Evolutionary conservation across 2,113 vertebrate species (phyloP).

Genomic region (Collichthys lucidus): DNA sequence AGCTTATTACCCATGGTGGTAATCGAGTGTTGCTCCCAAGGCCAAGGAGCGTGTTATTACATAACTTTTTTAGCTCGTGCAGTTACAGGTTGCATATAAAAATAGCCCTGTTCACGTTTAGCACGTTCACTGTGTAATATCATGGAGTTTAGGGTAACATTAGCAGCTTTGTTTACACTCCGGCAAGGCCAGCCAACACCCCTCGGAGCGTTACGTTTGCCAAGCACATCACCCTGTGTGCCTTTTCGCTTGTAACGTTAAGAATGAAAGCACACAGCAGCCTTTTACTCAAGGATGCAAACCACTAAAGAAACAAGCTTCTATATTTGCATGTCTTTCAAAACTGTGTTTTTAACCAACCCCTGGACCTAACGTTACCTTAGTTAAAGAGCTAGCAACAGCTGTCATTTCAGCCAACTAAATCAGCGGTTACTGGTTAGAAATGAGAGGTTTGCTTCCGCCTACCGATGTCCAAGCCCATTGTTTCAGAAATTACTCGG

Average conservation of each 20-base stretch:
- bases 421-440: neutral
- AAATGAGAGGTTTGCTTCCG: neutral
- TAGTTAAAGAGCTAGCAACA: slow-evolving; percentile 13
- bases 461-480: neutral
- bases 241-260: neutral
- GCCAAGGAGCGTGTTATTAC: neutral
- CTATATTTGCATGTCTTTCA: neutral
- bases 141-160: neutral
- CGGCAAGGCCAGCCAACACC: neutral
- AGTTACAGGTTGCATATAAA: neutral
- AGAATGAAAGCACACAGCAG: neutral
- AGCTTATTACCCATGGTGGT: neutral
- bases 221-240: slow-evolving; percentile 4
- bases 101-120: neutral
- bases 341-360: neutral
- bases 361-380: slow-evolving; percentile 3
- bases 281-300: neutral
- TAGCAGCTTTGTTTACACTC: neutral
- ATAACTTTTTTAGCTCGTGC: neutral
- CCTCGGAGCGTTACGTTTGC: neutral
- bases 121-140: neutral
- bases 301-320: neutral
- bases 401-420: slow-evolving; percentile 17
- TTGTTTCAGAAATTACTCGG: neutral
- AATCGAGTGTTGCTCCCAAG: neutral